Base-by-base conservation (phyloP, 92 coral and sea anemone genomes). In the Porites cylindrica region DNA sequence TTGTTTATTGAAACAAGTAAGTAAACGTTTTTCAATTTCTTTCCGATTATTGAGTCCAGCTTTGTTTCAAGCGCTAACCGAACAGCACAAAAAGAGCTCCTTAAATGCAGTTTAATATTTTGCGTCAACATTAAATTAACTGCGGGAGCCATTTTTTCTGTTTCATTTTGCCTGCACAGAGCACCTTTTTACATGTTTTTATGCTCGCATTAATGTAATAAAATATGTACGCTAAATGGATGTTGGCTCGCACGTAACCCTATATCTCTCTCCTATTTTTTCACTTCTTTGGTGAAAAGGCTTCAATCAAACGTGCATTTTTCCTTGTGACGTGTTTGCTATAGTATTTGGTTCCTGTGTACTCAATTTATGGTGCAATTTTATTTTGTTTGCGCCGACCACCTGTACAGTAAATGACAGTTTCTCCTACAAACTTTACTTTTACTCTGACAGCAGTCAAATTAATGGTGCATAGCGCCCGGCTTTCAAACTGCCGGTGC, bases 341-440 rank as follows among this genome's bases (percentile, higher is more conserved):
- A 14, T 72, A 23, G 51, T 58, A 50, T 83, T 43, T 20, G 50
- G 87, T 60, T 83, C 80, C 72, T 63, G 80, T 83, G 80, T 83
- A 70, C 62, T 70, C 87, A 24, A 26, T 21, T 43, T 50, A 58
- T 83, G 72, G 72, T 83, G 61, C 78, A 60, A 72, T 83, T 73
- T 83, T 62, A 70, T 83, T 78, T 74, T 83, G 87, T 72, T 73
- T 83, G 87, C 72, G 23, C 23, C 62, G 87, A n/a, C 80, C 87
- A 83, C 79, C 87, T 83, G 87, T 72, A 64, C 24, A 8, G 79
- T 18, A 50, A 83, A 50, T 83, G 87, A 83, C 87, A 83, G 67
- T 70, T 60, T 62, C 66, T 53, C 29, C 23, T 81, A 59, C 29
- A 59, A 43, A 29, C 61, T 74, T 43, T 62, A 72, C 79, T n/a